Evolutionary conservation across 2,888 invertebrate genomes (phyloP), one percentile per base, ranked within the genome.

Genomic region (Papilio demoleus): DNA sequence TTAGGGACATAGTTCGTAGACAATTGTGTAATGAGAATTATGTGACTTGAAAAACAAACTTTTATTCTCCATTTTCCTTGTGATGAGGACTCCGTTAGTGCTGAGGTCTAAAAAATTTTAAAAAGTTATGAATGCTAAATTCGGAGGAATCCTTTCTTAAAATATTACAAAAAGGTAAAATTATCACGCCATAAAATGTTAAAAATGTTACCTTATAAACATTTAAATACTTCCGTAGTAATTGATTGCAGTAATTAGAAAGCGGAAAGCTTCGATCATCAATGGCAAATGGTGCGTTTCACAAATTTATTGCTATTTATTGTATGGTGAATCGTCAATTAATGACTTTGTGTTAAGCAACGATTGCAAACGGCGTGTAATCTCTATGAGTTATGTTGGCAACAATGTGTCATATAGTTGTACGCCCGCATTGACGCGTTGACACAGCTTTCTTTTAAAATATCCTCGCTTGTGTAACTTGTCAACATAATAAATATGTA

Each of bases 401-500:
- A 66, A 66, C 56, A 62, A 31, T 65, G 53, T 65, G 64, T 58
- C 64, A 68, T 64, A 64, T 63, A 40, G 63, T 45, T 59, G 56
- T 59, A 9, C 50, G 64, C 68, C 75, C 72, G 77, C 75, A 76
- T 76, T 75, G 73, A 70, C 75, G 73, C 70, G 71, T 74, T 73
- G 72, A 71, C 70, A 70, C 70, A 73, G 77, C 82, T 82, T 81
- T 83, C 83, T 81, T 82, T 75, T 76, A 76, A 81, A 80, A 79
- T 80, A 78, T 76, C 74, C 76, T 73, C 38, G 72, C 77, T 84
- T 83, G 74, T 77, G 72, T 78, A 83, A 81, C n/a, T 17, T 53
- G 34, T 56, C n/a, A n/a, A n/a, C n/a, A n/a, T n/a, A n/a, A n/a
- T n/a, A n/a, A n/a, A 19, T 58, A 36, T 38, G 45, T 38, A 56